Evolutionary conservation across 2,888 invertebrate genomes (phyloP), one percentile per base, ranked within the genome.

Genomic region (Caradrina kadenii): DNA sequence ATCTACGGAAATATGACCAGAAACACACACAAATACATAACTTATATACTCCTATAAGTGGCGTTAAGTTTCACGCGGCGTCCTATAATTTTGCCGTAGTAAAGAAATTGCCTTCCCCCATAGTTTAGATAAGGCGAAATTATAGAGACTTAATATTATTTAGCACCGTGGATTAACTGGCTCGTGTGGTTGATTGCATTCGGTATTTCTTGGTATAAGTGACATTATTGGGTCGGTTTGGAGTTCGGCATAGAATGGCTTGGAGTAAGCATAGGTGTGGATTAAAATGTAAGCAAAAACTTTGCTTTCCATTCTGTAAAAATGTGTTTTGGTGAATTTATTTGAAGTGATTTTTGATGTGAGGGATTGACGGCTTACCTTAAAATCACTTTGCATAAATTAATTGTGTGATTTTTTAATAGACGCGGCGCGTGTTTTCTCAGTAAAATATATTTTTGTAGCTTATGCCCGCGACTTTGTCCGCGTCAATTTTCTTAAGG

Each of bases 71-170:
- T 86, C 89, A 80, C 87, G 80, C 77, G 73, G 71, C 81, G 80
- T 88, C 84, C 87, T 88, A 88, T 91, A 92, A 91, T 90, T 92
- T 89, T 80, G 85, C 88, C 76, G 81, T 76, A 79, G 87, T 83
- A 90, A 91, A 92, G 91, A 91, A 92, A 91, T 91, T 89, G 86
- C 91, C 77, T 87, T 69, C 65, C 26, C 45, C 69, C 62, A 31
- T 52, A 52, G 50, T 82, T 78, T 78, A 86, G 90, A 91, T 91
- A 91, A 89, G 88, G 85, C 58, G 85, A 83, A 91, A 91, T 91
- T 91, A 88, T 89, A 90, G 87, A 82, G 86, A 88, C 86, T 89
- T 89, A 74, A 80, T 77, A 85, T 84, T 80, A 84, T 87, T 87
- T 86, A 87, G 78, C 49, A 67, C 73, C 54, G 5, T 26, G 48